Evolutionary conservation across 2,113 vertebrate species (phyloP).

Genomic region (Zingel zingel): DNA sequence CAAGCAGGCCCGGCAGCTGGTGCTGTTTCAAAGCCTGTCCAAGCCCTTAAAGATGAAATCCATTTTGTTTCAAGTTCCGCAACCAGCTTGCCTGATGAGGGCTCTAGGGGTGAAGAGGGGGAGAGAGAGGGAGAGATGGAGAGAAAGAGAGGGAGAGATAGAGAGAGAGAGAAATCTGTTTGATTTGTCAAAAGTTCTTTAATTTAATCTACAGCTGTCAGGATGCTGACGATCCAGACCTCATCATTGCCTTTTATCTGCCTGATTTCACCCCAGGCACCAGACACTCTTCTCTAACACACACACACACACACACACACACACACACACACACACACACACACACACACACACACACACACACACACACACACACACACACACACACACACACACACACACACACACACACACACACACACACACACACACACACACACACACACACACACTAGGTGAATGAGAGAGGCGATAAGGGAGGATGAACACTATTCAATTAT

Average conservation of each 20-base stretch:
- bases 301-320: slow-evolving; percentile 45
- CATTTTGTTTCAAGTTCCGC: slow-evolving; percentile 97
- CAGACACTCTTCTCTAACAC: slow-evolving; percentile 70
- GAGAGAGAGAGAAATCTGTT: slow-evolving; percentile 89
- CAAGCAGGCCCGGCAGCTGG: slow-evolving; percentile 86
- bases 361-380: slow-evolving; percentile 13
- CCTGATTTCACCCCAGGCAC: slow-evolving; percentile 90
- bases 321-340: slow-evolving; percentile 55
- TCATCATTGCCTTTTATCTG: slow-evolving; percentile 92
- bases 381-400: slow-evolving; percentile 43
- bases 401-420: slow-evolving; percentile 40
- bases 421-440: slow-evolving; percentile 27
- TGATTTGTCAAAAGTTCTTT: slow-evolving; percentile 98
- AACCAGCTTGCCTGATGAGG: slow-evolving; percentile 89
- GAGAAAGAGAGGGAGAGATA: slow-evolving; percentile 74
- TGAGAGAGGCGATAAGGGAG: slow-evolving; percentile 38
- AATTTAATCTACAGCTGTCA: slow-evolving; percentile 99
- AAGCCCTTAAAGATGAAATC: slow-evolving; percentile 97
- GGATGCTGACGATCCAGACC: slow-evolving; percentile 93
- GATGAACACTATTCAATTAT: slow-evolving; percentile 52
- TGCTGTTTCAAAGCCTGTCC: slow-evolving; percentile 92
- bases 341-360: slow-evolving; percentile 38
- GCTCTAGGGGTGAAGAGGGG: slow-evolving; percentile 91
- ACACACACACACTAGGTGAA: slow-evolving; percentile 21
- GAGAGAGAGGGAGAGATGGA: slow-evolving; percentile 74